These are phyloP conservation scores for Catamblyrhynchus diadema DNA, from an alignment of 2,797 vertebrate genomes.

Conservation along the genomic window DNA sequence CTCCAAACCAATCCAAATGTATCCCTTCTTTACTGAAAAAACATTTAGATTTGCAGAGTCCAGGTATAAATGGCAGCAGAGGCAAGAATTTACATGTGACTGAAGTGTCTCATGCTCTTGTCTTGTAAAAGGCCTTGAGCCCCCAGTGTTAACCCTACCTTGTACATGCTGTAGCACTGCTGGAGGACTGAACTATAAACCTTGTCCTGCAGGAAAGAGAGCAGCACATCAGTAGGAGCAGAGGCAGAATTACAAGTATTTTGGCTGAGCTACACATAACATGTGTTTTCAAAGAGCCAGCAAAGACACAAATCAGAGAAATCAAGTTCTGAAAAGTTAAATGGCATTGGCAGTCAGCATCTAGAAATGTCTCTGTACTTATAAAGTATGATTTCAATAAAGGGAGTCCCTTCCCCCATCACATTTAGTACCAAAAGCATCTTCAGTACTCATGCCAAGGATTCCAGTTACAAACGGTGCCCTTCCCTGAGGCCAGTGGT, in stretches of 20 bases:
- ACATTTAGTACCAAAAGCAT: neutral
- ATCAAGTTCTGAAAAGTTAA: neutral
- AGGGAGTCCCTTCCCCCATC: neutral
- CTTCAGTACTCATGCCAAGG: neutral
- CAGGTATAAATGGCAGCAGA: neutral
- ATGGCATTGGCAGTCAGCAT: neutral
- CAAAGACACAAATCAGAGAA: neutral
- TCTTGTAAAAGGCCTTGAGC: neutral
- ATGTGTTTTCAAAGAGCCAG: neutral
- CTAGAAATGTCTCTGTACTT: neutral
- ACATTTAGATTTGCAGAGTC: neutral
- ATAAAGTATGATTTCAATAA: neutral
- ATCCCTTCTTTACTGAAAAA: neutral
- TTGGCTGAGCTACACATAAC: neutral
- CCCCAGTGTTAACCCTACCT: slow-evolving; percentile 77
- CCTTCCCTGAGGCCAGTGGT: neutral
- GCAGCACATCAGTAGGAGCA: neutral
- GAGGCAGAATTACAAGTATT: neutral
- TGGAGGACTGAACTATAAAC: slow-evolving; percentile 93
- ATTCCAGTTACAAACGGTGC: neutral
- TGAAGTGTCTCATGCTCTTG: neutral
- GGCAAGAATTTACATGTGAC: neutral
- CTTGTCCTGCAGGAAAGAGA: slow-evolving; percentile 83
- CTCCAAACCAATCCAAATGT: neutral
- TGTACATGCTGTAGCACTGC: slow-evolving; percentile 99